Percentiles rank a stretch among this genome's conserved stretches.
phyloP scores from a whole-genome alignment of 2,888 invertebrate genomes.

The Odontothrips loti region DNA sequence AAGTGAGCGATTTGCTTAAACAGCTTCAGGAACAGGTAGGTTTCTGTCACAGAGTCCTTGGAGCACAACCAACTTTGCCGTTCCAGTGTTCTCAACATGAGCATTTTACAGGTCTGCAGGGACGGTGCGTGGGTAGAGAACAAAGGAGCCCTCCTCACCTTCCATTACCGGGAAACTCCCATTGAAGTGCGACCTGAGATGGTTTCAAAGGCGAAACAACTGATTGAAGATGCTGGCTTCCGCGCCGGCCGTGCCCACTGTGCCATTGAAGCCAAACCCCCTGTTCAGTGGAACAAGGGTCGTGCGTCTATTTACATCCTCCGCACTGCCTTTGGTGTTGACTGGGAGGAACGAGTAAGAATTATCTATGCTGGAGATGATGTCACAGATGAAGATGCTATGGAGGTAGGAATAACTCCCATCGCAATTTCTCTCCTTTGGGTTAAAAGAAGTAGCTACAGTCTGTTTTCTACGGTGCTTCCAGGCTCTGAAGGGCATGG shows the following conservation, averaged over 20 bases:
- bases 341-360: constrained; percentile 85
- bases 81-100: background rate
- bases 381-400: constrained; percentile 84
- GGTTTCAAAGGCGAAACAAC: constrained; percentile 64
- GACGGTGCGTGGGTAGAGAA: constrained; percentile 92
- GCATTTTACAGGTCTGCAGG: constrained; percentile 60
- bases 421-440: background rate
- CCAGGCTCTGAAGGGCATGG: constrained; percentile 88
- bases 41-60: background rate
- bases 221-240: constrained; percentile 75
- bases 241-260: constrained; percentile 75
- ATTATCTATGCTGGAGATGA: constrained; percentile 89
- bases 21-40: constrained; percentile 74
- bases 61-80: background rate
- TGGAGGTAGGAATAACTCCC: constrained; percentile 62
- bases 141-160: constrained; percentile 79
- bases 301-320: constrained; percentile 86
- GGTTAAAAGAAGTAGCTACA: background rate
- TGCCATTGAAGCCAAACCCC: constrained; percentile 85
- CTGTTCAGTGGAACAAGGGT: constrained; percentile 87
- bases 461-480: background rate
- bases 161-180: constrained; percentile 83
- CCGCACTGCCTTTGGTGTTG: constrained; percentile 82
- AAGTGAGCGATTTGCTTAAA: constrained; percentile 71
- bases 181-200: constrained; percentile 61